phyloP scores from a whole-genome alignment of 2,888 invertebrate genomes.

The Pterostichus madidus region DNA sequence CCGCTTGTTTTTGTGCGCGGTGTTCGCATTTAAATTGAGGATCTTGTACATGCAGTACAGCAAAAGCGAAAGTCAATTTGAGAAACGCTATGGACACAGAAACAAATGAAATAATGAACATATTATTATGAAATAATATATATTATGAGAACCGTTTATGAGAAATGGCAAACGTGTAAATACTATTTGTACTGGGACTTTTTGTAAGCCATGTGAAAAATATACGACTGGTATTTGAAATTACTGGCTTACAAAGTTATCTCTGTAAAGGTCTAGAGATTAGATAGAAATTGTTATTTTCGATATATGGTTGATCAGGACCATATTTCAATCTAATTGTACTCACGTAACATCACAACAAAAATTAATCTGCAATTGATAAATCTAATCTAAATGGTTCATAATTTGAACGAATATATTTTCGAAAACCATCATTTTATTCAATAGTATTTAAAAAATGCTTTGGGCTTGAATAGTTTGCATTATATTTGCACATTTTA shows the following conservation, averaged over 20 bases:
- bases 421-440: slow-evolving; percentile 39
- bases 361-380: slow-evolving; percentile 27
- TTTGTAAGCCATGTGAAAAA: slow-evolving; percentile 66
- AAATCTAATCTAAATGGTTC: slow-evolving; percentile 27
- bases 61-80: slow-evolving; percentile 64
- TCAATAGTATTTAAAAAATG: slow-evolving; percentile 40
- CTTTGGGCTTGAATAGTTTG: slow-evolving; percentile 48
- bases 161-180: slow-evolving; percentile 65
- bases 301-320: slow-evolving; percentile 54
- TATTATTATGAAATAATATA: slow-evolving; percentile 55
- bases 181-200: slow-evolving; percentile 65
- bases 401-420: slow-evolving; percentile 23
- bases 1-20: slow-evolving; percentile 57
- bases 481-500: slow-evolving; percentile 37
- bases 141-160: slow-evolving; percentile 57
- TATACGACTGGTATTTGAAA: slow-evolving; percentile 63
- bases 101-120: slow-evolving; percentile 54
- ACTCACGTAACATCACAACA: slow-evolving; percentile 26
- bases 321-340: slow-evolving; percentile 33
- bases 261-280: slow-evolving; percentile 64
- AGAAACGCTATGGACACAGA: slow-evolving; percentile 53
- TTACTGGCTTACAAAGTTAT: slow-evolving; percentile 65
- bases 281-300: slow-evolving; percentile 64
- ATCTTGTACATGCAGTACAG: slow-evolving; percentile 50
- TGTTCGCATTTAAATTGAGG: slow-evolving; percentile 59